Evolutionary conservation across 1,140 invertebrate species (phyloP), one percentile per base, ranked within the genome.

Genomic region (Pristionchus pacificus): DNA sequence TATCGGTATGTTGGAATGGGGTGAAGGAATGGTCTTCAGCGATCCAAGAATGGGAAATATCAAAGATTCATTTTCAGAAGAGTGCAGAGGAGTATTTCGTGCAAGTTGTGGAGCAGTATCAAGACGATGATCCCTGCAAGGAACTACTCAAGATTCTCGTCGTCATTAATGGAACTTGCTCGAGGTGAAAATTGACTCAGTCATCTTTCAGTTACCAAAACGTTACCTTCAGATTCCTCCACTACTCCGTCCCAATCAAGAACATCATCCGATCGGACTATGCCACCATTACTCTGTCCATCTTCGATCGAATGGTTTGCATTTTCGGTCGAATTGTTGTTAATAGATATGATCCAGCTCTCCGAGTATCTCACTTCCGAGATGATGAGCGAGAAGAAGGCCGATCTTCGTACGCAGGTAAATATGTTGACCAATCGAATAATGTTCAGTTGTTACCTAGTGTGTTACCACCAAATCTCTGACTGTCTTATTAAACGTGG

Each of bases 341-440:
- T 15, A 0, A n/a, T 29, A 13, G 24, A 61, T 15, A 15, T 72
- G 14, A 14, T 77, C 65, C 62, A 80, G 79, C 63, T 81, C 2
- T 68, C 67, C 60, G 80, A 82, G 60, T 81, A 82, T 62, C 75
- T 82, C 27, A 70, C 74, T 27, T 77, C 77, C 10, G 79, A 82
- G 63, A 68, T 82, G 74, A 82, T 84, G 82, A 79, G 72, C 63
- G 82, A 84, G 68, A 78, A 77, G 60, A 72, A 76, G 27, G 71
- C 62, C 33, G 79, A 76, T 65, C 68, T 82, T 27, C 79, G 78
- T 29, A 72, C 70, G 25, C 65, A 78, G 57, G 74, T 80, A 61
- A 29, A 70, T 28, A 19, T 33, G 1, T 72, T 65, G 13, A 65
- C 71, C 13, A 57, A 71, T 62, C n/a, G n/a, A n/a, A n/a, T n/a